Conservation (phyloP, 2,888 invertebrate genomes). For the Mamestra brassicae region DNA sequence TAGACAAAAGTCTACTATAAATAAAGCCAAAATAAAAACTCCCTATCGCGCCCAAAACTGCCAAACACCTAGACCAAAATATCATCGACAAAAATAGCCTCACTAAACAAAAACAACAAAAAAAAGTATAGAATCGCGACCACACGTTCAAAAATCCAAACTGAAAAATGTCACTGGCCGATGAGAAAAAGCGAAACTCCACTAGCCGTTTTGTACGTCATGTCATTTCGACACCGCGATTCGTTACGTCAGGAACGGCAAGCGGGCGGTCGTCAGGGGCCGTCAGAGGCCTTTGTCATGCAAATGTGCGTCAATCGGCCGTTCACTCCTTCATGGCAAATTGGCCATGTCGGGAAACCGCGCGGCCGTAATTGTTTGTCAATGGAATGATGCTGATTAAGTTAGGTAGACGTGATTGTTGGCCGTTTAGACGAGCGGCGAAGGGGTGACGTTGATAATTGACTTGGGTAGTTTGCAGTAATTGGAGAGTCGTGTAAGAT, state of each 20-base stretch:
- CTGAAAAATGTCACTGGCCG: slow-evolving; percentile 34
- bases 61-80: too few relatives aligned
- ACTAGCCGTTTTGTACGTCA: slow-evolving; percentile 32
- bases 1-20: too few relatives aligned
- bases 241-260: slow-evolving; percentile 35
- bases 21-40: too few relatives aligned
- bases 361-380: slow-evolving; percentile 63
- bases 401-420: slow-evolving; percentile 19
- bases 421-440: slow-evolving; percentile 10
- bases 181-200: slow-evolving; percentile 13
- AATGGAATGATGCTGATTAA: slow-evolving; percentile 59
- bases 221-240: slow-evolving; percentile 41
- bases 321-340: slow-evolving; percentile 57
- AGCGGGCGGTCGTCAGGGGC: neutral
- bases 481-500: neutral
- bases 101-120: neutral
- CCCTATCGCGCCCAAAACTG: too few relatives aligned
- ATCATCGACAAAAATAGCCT: too few relatives aligned
- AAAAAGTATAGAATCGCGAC: neutral
- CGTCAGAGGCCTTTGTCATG: slow-evolving; percentile 67
- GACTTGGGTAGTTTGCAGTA: slow-evolving; percentile 14
- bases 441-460: slow-evolving; percentile 28
- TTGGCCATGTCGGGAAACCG: slow-evolving; percentile 63
- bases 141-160: slow-evolving; percentile 17
- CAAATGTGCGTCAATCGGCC: slow-evolving; percentile 63